These are phyloP conservation scores for Phaenicophaeus curvirostris DNA, from an alignment of 2,797 vertebrate genomes.

Conservation along the genomic window DNA sequence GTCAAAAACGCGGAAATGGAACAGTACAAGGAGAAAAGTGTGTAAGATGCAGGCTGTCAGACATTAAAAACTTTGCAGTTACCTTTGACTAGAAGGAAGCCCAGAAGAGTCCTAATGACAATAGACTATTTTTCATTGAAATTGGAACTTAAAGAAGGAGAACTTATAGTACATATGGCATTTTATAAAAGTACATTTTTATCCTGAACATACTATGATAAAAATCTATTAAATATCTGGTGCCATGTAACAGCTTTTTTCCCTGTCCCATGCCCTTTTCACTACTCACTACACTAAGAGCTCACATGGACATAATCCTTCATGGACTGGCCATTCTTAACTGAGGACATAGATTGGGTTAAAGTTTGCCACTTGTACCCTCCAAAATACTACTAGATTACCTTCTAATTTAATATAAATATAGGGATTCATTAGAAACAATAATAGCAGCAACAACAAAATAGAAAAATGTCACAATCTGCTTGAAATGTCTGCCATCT, in stretches of 20 bases:
- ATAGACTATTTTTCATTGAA: not conserved
- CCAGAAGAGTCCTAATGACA: not conserved
- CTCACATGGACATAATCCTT: not conserved
- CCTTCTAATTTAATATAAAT: not conserved
- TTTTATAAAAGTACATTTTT: not conserved
- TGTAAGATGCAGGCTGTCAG: not conserved
- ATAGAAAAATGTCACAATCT: not conserved
- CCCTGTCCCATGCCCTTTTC: not conserved
- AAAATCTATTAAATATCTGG: not conserved
- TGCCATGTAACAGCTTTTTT: not conserved
- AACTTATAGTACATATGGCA: not conserved
- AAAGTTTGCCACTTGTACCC: not conserved
- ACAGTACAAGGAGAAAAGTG: not conserved
- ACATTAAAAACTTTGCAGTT: not conserved
- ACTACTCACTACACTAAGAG: not conserved
- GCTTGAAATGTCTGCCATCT: not conserved
- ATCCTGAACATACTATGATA: not conserved
- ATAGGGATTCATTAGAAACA: not conserved
- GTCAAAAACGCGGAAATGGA: not conserved
- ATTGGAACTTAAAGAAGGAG: not conserved
- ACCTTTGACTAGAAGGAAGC: not conserved
- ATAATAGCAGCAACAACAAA: not conserved
- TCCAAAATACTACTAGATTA: not conserved
- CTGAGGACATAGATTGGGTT: not conserved
- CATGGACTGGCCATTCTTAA: not conserved